phyloP scores from a whole-genome alignment of 2,888 invertebrate genomes.

The Melinopterus prodromus region DNA sequence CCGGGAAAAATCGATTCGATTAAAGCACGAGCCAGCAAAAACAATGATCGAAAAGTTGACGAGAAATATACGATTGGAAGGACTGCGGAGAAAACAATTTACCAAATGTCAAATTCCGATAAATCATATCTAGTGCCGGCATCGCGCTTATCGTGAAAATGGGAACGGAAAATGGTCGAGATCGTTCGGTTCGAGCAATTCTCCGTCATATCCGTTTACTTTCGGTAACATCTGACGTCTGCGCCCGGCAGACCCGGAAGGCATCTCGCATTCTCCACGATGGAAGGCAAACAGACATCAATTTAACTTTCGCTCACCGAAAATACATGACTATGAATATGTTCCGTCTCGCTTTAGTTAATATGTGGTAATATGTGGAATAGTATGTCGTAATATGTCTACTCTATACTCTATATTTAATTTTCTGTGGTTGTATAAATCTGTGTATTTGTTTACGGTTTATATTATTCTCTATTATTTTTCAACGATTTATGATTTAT shows the following conservation, averaged over 20 bases:
- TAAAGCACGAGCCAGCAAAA: not conserved
- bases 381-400: no score
- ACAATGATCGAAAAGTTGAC: not conserved
- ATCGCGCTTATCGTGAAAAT: constrained; percentile 14
- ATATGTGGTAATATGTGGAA: no score
- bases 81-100: constrained; percentile 6
- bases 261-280: not conserved
- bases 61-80: not conserved
- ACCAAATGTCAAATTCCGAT: constrained; percentile 10
- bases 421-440: no score
- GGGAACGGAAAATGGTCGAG: constrained; percentile 15
- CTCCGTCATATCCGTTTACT: constrained; percentile 14
- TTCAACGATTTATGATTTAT: no score
- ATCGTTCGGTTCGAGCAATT: constrained; percentile 11
- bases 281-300: not conserved
- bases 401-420: no score
- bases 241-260: not conserved
- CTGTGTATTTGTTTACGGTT: no score
- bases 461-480: no score
- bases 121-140: constrained; percentile 13
- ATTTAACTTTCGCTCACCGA: not conserved
- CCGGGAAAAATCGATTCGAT: no score
- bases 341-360: no score
- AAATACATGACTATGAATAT: not conserved
- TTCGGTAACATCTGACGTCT: constrained; percentile 17